Conservation (phyloP, 1,140 invertebrate genomes). For the Rhagoletis zephyria region DNA sequence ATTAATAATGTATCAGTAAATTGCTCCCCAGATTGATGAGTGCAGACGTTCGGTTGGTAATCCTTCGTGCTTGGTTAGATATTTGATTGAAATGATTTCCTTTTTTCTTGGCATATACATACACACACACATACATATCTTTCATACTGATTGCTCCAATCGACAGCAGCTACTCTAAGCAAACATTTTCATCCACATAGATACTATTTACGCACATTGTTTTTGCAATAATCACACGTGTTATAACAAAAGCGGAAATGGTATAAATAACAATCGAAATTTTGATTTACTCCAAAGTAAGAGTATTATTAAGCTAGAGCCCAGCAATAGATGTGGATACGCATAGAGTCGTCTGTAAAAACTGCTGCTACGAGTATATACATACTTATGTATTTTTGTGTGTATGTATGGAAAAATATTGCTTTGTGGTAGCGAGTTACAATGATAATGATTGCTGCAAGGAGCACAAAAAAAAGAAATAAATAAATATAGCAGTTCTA, state of each 20-base stretch:
- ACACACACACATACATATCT: neutral
- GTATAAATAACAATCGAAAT: neutral
- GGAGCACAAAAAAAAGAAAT: too few relatives aligned
- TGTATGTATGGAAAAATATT: too few relatives aligned
- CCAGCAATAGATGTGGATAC: neutral
- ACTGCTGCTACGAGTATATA: too few relatives aligned
- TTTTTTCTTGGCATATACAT: too few relatives aligned
- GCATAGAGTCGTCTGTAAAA: too few relatives aligned
- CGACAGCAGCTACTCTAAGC: neutral
- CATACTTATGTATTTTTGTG: too few relatives aligned
- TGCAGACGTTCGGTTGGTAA: neutral
- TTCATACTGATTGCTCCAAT: neutral
- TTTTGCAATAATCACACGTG: neutral
- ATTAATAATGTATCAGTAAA: conserved; percentile 25
- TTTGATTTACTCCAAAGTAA: conserved; percentile 4
- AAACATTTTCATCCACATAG: neutral
- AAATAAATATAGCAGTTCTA: too few relatives aligned
- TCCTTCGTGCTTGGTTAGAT: conserved; percentile 21
- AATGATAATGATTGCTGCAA: too few relatives aligned
- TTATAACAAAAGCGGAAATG: neutral
- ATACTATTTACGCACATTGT: too few relatives aligned
- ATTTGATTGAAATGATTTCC: conserved; percentile 26
- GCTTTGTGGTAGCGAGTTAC: too few relatives aligned
- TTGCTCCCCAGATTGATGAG: neutral
- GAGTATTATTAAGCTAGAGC: neutral